Conservation (phyloP, 2,113 vertebrate genomes). For the Nematolebias whitei region DNA sequence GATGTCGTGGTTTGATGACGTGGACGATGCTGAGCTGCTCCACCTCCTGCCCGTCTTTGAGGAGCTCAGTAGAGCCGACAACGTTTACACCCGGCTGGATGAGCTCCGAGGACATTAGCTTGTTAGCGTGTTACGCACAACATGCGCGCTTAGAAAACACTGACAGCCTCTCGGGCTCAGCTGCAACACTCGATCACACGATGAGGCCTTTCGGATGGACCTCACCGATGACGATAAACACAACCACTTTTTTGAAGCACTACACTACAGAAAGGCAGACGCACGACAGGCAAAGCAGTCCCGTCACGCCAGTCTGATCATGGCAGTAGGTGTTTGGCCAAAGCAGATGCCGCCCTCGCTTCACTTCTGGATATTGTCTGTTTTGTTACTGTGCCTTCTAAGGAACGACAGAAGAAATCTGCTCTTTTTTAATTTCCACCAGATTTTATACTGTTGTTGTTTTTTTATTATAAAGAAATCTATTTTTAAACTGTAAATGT, state of each 20-base stretch:
- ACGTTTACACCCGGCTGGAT: slow-evolving; percentile 86
- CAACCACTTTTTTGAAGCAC: slow-evolving; percentile 39
- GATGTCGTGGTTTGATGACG: slow-evolving; percentile 92
- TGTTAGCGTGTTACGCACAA: no score
- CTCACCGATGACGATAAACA: slow-evolving; percentile 27
- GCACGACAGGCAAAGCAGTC: slow-evolving; percentile 58
- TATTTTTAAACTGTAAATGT: slow-evolving; percentile 64
- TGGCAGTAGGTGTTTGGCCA: slow-evolving; percentile 64
- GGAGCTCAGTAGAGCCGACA: slow-evolving; percentile 85
- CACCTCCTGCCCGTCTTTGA: slow-evolving; percentile 89
- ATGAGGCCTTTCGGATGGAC: slow-evolving; percentile 36
- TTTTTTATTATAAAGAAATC: slow-evolving; percentile 67
- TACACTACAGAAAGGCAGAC: slow-evolving; percentile 18
- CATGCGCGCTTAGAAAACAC: no score
- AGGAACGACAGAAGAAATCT: slow-evolving; percentile 39
- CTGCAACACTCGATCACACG: slow-evolving; percentile 16
- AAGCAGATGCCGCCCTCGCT: slow-evolving; percentile 67
- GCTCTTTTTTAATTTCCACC: slow-evolving; percentile 45
- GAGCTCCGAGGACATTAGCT: slow-evolving; percentile 83
- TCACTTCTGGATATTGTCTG: slow-evolving; percentile 51
- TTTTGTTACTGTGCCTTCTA: slow-evolving; percentile 69
- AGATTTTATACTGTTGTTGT: slow-evolving; percentile 61
- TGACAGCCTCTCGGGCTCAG: no score
- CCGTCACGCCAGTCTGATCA: slow-evolving; percentile 42
- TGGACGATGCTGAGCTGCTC: slow-evolving; percentile 88